Evolutionary conservation across 1,140 invertebrate species (phyloP).

Genomic region (Drosophila lowei): DNA sequence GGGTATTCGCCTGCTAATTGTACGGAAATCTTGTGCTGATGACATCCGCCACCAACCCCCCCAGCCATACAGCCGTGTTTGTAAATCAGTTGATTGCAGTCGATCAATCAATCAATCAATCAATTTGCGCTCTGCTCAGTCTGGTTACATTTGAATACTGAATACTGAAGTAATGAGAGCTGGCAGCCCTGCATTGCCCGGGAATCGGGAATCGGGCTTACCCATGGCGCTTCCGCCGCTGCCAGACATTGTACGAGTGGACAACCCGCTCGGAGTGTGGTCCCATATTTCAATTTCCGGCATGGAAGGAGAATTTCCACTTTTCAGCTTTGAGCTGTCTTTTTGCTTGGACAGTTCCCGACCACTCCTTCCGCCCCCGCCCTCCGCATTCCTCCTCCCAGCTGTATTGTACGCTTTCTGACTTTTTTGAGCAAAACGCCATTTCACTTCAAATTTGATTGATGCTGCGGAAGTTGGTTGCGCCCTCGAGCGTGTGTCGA

Average conservation of each 20-base stretch:
- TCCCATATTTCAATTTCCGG: conserved; percentile 81
- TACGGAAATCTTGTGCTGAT: conserved; percentile 66
- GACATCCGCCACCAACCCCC: conserved; percentile 18
- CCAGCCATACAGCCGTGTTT: background rate
- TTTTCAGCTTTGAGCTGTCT: conserved; percentile 32
- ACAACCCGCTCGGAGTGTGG: conserved; percentile 30
- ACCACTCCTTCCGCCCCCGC: background rate
- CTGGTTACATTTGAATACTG: conserved; percentile 8
- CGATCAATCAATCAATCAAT: conserved; percentile 68
- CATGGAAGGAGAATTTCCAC: background rate
- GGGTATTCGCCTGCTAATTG: conserved; percentile 61
- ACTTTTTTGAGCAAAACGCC: conserved; percentile 23
- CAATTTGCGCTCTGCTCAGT: conserved; percentile 24
- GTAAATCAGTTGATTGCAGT: conserved; percentile 59
- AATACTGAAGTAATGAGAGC: conserved; percentile 17
- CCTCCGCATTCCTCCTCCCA: background rate
- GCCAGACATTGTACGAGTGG: conserved; percentile 53
- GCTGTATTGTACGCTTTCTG: conserved; percentile 23
- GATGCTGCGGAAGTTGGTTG: conserved; percentile 69
- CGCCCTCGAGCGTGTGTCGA: conserved; percentile 35
- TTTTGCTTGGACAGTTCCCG: conserved; percentile 11
- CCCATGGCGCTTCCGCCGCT: conserved; percentile 50
- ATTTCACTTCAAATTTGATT: conserved; percentile 61
- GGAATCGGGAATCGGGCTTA: conserved; percentile 30
- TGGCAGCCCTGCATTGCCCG: conserved; percentile 3